Evolutionary conservation across 2,113 vertebrate species (phyloP), one percentile per base, ranked within the genome.

Genomic region (Peromyscus leucopus): DNA sequence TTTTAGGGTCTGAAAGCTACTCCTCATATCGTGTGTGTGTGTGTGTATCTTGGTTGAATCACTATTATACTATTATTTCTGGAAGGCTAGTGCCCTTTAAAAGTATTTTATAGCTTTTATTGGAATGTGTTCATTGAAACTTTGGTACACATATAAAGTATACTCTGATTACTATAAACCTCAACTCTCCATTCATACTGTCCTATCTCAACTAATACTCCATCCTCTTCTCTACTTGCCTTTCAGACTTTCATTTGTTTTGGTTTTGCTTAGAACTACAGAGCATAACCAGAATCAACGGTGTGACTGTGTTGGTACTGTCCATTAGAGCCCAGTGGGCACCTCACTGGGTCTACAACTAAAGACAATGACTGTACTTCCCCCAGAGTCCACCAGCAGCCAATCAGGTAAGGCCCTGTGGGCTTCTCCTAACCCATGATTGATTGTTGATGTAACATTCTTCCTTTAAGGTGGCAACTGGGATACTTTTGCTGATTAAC

Each of bases 401-500:
- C 80, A 63, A 26, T 28, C 31, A 22, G 55, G 57, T 61, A 42
- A 24, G 57, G 59, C 24, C 26, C 39, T 31, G 24, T 42, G 39
- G n/a, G 13, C 82, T 26, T 42, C 57, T 61, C 22, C 22, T n/a
- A 84, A 84, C 8, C 24, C 82, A 51, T 31, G 26, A 46, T 3
- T 78, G 75, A 51, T 46, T 31, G 26, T 7, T 51, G 75, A 78
- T 48, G 24, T 16, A 78, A 48, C 46, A 65, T 42, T 42, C 90
- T 88, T 69, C 82, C 48, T 93, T 78, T 59, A 87, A 57, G 16
- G 5, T 87, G 24, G 42, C 17, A 94, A 79, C 78, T 76, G 13
- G 63, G 5, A 96, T 85, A 19, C 65, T 65, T 16, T 91, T 69
- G 8, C n/a, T 94, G 89, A 61, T 26, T 61, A 67, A 91, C 88